Percentiles rank a stretch among this genome's conserved stretches.
Evolutionary conservation across 2,888 invertebrate species (phyloP).

Genomic region (Yponomeuta sedellus): DNA sequence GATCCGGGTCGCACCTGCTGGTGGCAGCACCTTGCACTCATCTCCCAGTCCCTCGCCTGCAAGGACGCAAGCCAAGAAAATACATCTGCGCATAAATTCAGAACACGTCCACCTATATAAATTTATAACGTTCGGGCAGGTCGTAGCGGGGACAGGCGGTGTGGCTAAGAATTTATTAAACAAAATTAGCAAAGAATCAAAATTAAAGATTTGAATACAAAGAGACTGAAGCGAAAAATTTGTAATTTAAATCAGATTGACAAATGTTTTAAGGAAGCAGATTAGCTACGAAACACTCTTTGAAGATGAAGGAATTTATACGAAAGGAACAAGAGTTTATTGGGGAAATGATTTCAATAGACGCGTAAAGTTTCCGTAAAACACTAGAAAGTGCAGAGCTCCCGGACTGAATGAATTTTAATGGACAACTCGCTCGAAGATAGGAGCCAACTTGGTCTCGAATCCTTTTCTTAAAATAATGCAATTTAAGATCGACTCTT

Average conservation of each 20-base stretch:
- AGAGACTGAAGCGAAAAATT: slow-evolving; percentile 21
- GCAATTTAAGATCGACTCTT: slow-evolving; percentile 20
- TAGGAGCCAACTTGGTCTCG: slow-evolving; percentile 26
- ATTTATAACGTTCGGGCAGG: slow-evolving; percentile 53
- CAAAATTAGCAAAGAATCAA: slow-evolving; percentile 64
- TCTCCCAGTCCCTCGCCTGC: background rate
- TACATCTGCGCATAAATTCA: slow-evolving; percentile 61
- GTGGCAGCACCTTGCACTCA: slow-evolving; percentile 25
- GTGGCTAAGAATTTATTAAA: slow-evolving; percentile 61
- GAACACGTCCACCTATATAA: slow-evolving; percentile 67
- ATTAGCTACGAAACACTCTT: background rate
- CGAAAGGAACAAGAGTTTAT: slow-evolving; percentile 6
- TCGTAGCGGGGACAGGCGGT: slow-evolving; percentile 51
- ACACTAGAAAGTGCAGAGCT: slow-evolving; percentile 31
- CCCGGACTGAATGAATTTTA: slow-evolving; percentile 36
- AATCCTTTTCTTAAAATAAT: slow-evolving; percentile 22
- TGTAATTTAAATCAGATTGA: background rate
- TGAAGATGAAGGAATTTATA: background rate
- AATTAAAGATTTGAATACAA: slow-evolving; percentile 54
- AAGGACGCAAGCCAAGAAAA: slow-evolving; percentile 45
- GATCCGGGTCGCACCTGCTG: slow-evolving; percentile 36
- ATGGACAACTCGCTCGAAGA: slow-evolving; percentile 33
- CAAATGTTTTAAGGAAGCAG: background rate
- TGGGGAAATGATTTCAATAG: slow-evolving; percentile 13
- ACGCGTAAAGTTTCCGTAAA: slow-evolving; percentile 26